Evolutionary conservation across 2,797 vertebrate species (phyloP).

Genomic region (Lerista edwardsae): DNA sequence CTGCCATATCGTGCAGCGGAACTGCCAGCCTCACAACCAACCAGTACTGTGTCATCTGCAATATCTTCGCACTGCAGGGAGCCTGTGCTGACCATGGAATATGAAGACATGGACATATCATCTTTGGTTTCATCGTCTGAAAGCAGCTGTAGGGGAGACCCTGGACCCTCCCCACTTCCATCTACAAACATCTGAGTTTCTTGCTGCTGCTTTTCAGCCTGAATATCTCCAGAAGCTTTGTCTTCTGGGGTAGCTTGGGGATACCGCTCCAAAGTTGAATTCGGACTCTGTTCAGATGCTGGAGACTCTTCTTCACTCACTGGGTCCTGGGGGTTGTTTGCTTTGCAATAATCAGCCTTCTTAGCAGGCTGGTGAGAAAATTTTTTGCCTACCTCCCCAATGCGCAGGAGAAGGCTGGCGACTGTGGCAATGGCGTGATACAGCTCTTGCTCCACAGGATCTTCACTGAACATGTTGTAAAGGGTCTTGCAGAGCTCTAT

Average conservation of each 20-base stretch:
- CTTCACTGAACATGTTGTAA: slow-evolving; percentile 98
- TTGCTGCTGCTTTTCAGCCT: slow-evolving; percentile 73
- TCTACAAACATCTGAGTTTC: slow-evolving; percentile 78
- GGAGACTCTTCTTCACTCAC: slow-evolving; percentile 68
- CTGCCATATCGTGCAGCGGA: slow-evolving; percentile 77
- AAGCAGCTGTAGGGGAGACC: slow-evolving; percentile 71
- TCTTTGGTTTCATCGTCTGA: slow-evolving; percentile 91
- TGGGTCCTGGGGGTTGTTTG: slow-evolving; percentile 51
- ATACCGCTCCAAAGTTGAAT: slow-evolving; percentile 62
- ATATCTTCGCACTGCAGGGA: slow-evolving; percentile 93
- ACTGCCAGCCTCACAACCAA: slow-evolving; percentile 77
- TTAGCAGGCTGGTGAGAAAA: slow-evolving; percentile 81
- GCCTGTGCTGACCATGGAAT: slow-evolving; percentile 90
- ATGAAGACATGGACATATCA: slow-evolving; percentile 92
- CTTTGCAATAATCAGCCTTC: slow-evolving; percentile 67
- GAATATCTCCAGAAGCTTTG: slow-evolving; percentile 68
- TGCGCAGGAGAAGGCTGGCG: slow-evolving; percentile 91
- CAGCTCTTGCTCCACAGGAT: slow-evolving; percentile 88
- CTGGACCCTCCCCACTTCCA: slow-evolving; percentile 78
- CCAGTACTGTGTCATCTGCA: slow-evolving; percentile 87
- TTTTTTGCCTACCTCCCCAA: slow-evolving; percentile 95
- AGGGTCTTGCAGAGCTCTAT: slow-evolving; percentile 97
- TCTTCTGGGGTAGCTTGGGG: slow-evolving; percentile 61
- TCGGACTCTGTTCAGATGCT: slow-evolving; percentile 63
- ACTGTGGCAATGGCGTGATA: slow-evolving; percentile 97